Evolutionary conservation across 2,888 invertebrate species (phyloP).

Genomic region (Melanchra persicariae): DNA sequence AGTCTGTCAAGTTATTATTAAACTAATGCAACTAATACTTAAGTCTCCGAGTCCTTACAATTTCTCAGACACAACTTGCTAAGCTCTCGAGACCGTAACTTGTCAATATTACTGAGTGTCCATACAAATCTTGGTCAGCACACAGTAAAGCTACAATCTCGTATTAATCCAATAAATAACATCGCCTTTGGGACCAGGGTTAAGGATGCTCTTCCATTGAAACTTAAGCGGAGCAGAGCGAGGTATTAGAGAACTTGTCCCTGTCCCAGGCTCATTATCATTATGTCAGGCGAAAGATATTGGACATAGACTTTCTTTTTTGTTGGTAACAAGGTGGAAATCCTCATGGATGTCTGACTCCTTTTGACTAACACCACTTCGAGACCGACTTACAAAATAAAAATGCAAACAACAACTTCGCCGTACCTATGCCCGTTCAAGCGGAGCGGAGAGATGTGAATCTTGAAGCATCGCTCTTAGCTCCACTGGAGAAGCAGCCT

Average conservation of each 20-base stretch:
- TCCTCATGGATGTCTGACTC: no score
- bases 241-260: neutral
- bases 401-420: neutral
- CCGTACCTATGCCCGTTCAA: neutral
- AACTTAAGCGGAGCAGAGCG: neutral
- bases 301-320: no score
- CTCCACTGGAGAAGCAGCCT: neutral
- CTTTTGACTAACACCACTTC: no score
- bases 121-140: conserved; percentile 40
- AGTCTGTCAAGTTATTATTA: conserved; percentile 10
- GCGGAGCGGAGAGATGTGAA: neutral
- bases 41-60: conserved; percentile 26
- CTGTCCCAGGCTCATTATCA: no score
- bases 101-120: conserved; percentile 58
- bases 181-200: conserved; percentile 32
- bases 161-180: conserved; percentile 59
- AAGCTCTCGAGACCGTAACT: conserved; percentile 39
- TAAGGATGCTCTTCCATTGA: conserved; percentile 4
- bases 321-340: no score
- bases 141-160: conserved; percentile 45
- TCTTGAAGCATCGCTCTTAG: conserved; percentile 11
- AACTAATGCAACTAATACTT: conserved; percentile 34
- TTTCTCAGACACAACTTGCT: conserved; percentile 32
- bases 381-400: no score
- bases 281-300: no score